Base-by-base conservation (phyloP, 1,140 invertebrate genomes). In the Streblospio benedicti region DNA sequence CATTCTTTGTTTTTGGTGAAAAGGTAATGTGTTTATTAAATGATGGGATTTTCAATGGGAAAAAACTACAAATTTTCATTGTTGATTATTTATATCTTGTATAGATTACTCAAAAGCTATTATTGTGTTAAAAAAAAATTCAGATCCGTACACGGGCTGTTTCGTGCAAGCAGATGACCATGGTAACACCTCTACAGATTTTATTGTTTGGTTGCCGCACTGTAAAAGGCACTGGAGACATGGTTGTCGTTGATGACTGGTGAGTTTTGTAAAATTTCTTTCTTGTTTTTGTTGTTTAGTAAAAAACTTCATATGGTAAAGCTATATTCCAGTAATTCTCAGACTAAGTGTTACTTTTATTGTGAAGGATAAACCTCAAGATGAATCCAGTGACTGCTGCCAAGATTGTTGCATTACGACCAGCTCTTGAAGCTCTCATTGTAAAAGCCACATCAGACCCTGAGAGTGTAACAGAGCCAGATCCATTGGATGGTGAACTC, bases 1-100 rank as follows among this genome's bases (percentile, higher is more conserved):
- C 95, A 2, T 91, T 96, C 71, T 97, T 99, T 74, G 89, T 98
- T 33, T 99, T 97, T 77, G 93, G 93, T 2, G 95, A 99, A 80
- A 98, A 99, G 81, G 84, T 86, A 76, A 54, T 49, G 51, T 59
- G 65, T 38, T 56, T 38, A 25, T 59, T 59, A 25, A 31, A 30
- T 23, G 32, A 54, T 16, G 9, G 23, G 47, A 18, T 49, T 9
- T 41, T 41, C n/a, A 12, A 41, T 41, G 16, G 47, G 23, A 50
- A 23, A 50, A 33, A 54, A 14, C 38, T 56, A 6, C 23, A 12
- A 6, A 49, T 38, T n/a, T 38, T 38, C 35, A 9, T 9, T 9
- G 35, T 9, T 38, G 20, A 31, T 20, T 52, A 25, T 25, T 31
- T 18, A 20, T 51, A 4, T 51, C n/a, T 27, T 18, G 20, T 23